Percentiles rank a stretch among this genome's conserved stretches.
phyloP scores from a whole-genome alignment of 2,797 vertebrate genomes.

The Kryptopterus vitreolus region DNA sequence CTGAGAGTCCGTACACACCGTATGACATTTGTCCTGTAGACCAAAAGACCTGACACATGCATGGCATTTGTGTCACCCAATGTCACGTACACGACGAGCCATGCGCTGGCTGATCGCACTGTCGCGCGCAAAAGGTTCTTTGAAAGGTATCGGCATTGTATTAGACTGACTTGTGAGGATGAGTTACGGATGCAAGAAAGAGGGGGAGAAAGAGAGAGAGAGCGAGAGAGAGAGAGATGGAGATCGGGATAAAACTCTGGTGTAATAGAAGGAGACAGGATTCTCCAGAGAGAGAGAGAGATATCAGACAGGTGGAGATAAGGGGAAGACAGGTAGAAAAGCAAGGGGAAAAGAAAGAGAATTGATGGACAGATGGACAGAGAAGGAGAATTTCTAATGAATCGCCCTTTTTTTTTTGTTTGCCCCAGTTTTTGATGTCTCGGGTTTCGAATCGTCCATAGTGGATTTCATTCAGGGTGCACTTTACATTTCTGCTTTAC shows the following conservation, averaged over 20 bases:
- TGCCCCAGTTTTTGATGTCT: not conserved
- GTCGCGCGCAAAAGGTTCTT: constrained; percentile 15
- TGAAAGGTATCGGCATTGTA: constrained; percentile 20
- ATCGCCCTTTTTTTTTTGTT: not conserved
- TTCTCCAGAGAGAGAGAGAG: constrained; percentile 35
- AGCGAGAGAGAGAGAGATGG: constrained; percentile 19
- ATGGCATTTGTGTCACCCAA: not conserved
- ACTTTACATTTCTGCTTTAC: constrained; percentile 28
- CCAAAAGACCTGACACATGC: constrained; percentile 2
- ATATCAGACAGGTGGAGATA: constrained; percentile 40
- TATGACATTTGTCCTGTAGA: constrained; percentile 10
- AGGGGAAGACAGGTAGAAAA: constrained; percentile 35
- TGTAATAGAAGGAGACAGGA: constrained; percentile 38
- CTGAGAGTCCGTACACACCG: not conserved
- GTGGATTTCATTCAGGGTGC: constrained; percentile 10
- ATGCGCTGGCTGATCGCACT: not conserved
- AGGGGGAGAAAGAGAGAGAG: not conserved
- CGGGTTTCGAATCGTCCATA: not conserved
- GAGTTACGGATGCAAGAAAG: no score
- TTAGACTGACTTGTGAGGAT: constrained; percentile 22
- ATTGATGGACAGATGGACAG: constrained; percentile 23
- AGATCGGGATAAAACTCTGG: constrained; percentile 41
- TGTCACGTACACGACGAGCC: not conserved
- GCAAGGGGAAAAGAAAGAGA: constrained; percentile 35
- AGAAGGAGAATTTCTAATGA: constrained; percentile 16